Evolutionary conservation across 2,797 vertebrate species (phyloP), one percentile per base, ranked within the genome.

Genomic region (Mus spretus): DNA sequence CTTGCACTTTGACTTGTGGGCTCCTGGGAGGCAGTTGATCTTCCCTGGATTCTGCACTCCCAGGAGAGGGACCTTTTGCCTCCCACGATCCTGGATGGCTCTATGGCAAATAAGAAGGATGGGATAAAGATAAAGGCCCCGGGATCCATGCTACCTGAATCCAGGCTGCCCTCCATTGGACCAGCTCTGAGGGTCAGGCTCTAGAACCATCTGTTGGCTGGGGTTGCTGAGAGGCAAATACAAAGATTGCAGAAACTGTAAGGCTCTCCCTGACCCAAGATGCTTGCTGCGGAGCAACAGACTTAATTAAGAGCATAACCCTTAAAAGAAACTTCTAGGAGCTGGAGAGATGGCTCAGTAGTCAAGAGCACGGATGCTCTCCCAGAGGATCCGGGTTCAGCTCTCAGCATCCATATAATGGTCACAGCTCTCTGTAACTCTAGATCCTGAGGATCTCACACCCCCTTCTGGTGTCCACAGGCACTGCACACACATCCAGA

Each of bases 161-260:
- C 89, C 84, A 63, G 70, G 92, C 79, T 15, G 19, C n/a, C 26
- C 31, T 63, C 0, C 0, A n/a, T 63, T 34, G 14, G 53, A 90
- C 47, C 55, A 53, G 91, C 59, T 88, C 55, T 75, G 84, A 67
- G 44, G 83, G 37, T 2, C 20, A 0, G 72, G 17, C 34, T 90
- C 70, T 82, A 47, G 44, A 61, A 34, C 65, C 79, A 4, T 78
- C 91, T 17, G 14, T 37, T 15, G 24, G 70, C 1, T 0, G 28
- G 24, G 47, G 13, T n/a, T 86, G 24, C 75, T 75, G 67, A 94
- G 87, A 88, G 70, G 37, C 78, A 61, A 93, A 93, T 83, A 50
- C 77, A 94, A 95, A 95, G 15, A 79, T 92, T 77, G 50, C 57
- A 82, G 95, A 95, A 94, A 91, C 11, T 89, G 26, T 31, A 82